A percentile compares a stretch with the other conserved stretches of the same genome.
phyloP scores from a whole-genome alignment of 2,797 vertebrate genomes.

The Chromobotia macracanthus region DNA sequence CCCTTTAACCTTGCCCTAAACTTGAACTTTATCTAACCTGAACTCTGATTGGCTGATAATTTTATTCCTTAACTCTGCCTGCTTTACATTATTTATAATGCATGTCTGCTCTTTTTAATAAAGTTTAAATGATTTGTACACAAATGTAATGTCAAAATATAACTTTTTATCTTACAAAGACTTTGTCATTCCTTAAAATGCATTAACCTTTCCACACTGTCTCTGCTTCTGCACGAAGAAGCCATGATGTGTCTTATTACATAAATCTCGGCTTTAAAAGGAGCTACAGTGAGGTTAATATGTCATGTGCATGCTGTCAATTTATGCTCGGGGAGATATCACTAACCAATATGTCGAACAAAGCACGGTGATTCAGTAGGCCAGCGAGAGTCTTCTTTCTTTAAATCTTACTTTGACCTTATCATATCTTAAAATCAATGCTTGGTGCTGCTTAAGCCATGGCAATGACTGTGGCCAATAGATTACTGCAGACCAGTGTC shows the following conservation, averaged over 20 bases:
- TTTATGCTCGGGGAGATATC: conserved; percentile 33
- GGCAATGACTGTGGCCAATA: conserved; percentile 28
- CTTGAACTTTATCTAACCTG: too few species aligned
- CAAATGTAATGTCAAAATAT: too few species aligned
- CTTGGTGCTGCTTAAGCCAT: conserved; percentile 34
- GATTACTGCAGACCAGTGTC: conserved; percentile 28
- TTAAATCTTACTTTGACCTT: conserved; percentile 26
- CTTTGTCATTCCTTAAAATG: background rate
- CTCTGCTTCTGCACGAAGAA: conserved; percentile 51
- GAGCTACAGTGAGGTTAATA: conserved; percentile 10
- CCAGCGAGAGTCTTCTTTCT: conserved; percentile 27
- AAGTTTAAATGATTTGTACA: too few species aligned
- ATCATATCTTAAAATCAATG: conserved; percentile 46
- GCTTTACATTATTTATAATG: too few species aligned
- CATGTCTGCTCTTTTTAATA: too few species aligned
- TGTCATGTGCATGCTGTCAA: background rate
- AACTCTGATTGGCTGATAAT: too few species aligned
- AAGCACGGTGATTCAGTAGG: background rate
- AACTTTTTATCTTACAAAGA: too few species aligned
- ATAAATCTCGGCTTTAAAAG: conserved; percentile 53
- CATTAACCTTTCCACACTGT: conserved; percentile 56
- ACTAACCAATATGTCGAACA: conserved; percentile 20
- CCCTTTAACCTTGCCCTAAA: too few species aligned
- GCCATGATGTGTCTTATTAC: conserved; percentile 62
- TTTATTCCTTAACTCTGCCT: too few species aligned